A percentile compares a stretch with the other conserved stretches of the same genome.
phyloP scores from a whole-genome alignment of 2,797 vertebrate species.

The Pantherophis alleghaniensis region DNA sequence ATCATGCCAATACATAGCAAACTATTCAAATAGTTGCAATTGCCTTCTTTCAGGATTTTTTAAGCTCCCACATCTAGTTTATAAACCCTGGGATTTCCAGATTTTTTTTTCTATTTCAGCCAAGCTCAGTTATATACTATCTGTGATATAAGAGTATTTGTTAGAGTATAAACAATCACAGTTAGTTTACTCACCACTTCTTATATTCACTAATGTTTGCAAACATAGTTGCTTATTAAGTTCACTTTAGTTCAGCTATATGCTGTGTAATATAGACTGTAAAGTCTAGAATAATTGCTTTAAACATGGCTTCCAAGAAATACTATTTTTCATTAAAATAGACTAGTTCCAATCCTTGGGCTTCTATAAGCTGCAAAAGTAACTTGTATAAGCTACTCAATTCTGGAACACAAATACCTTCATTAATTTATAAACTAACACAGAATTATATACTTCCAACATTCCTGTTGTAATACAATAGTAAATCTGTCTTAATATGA shows the following conservation, averaged over 20 bases:
- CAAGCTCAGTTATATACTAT: background rate
- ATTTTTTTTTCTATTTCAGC: background rate
- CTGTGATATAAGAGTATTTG: background rate
- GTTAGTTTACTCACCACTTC: background rate
- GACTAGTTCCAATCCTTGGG: background rate
- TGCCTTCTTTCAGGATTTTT: background rate
- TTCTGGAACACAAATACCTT: slow-evolving; percentile 40
- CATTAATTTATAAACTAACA: slow-evolving; percentile 29
- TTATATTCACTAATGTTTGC: background rate
- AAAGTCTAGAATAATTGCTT: background rate
- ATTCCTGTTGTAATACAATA: slow-evolving; percentile 64
- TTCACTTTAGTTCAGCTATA: background rate
- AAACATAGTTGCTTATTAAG: background rate
- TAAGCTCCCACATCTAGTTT: background rate
- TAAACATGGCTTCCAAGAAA: slow-evolving; percentile 1
- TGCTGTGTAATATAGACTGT: background rate
- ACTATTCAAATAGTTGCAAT: background rate
- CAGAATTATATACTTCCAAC: slow-evolving; percentile 19
- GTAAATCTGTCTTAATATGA: slow-evolving; percentile 63
- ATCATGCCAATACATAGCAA: background rate
- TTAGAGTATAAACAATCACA: background rate
- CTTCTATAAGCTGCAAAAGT: background rate
- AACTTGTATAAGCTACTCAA: slow-evolving; percentile 13
- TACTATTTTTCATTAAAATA: background rate
- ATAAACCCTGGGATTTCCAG: background rate